Base-by-base conservation (phyloP, 2,113 vertebrate species). In the Narcine bancroftii region DNA sequence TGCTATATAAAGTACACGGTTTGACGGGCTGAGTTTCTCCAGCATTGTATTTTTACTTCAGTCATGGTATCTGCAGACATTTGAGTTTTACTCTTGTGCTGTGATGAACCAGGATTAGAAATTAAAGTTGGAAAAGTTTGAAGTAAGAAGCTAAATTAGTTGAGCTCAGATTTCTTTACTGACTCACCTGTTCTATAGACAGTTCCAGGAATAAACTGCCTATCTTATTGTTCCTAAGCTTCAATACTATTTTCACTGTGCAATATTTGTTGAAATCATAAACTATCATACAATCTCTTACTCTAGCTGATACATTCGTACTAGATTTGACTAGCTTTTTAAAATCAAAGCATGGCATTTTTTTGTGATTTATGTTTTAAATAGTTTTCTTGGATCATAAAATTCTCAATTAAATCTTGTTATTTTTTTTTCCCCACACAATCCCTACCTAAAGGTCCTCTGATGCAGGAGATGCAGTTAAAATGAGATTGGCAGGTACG, bases 401-500 rank as follows among this genome's bases (percentile, higher is more conserved):
- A 33, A 87, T 87, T n/a, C 53, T 87, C 29, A 6, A 21, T 60
- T 33, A 60, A 87, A 60, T 36, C 47, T 11, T 53, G 53, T 60
- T n/a, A n/a, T 39, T 60, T 87, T 33, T 60, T 87, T 69, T 69
- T 4, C 17, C 66, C 66, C 26, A 21, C 45, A 39, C 63, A 33
- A 45, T 24, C 60, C 92, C 77, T 65, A 92, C 92, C 92, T 53
- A 92, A 53, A 29, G 92, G 92, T 50, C 92, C 72, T 53, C 92
- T 92, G 73, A 92, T 92, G 71, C 92, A 92, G 50, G 92, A 79
- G 73, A 92, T 73, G 45, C 92, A 92, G 50, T 92, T 45, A 72
- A 92, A 92, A 33, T 92, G 79, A 50, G 92, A 92, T 19, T 92
- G 92, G 72, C 92, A 92, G 50, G 92, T 73, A 29, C 92, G 73